These are phyloP conservation scores for Fistularia commersonii DNA, from an alignment of 2,797 vertebrate species.

Conservation along the genomic window DNA sequence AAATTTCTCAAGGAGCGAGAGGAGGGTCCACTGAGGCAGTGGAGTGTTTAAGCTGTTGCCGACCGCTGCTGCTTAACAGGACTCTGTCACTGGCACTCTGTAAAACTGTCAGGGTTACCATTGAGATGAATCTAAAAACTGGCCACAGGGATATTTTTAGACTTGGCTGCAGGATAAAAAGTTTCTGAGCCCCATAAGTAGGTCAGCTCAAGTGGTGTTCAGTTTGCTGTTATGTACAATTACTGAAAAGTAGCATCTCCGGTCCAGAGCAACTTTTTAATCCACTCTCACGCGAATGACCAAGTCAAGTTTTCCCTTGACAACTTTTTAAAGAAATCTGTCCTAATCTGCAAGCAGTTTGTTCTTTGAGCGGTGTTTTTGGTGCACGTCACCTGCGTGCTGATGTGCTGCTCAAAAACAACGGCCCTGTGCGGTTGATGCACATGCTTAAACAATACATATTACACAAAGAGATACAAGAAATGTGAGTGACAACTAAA, in stretches of 20 bases:
- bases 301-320: constrained; percentile 44
- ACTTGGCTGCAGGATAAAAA: constrained; percentile 76
- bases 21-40: constrained; percentile 22
- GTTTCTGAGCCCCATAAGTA: constrained; percentile 78
- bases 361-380: constrained; percentile 40
- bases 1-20: constrained; percentile 14
- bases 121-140: constrained; percentile 74
- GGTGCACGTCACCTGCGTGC: not conserved
- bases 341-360: constrained; percentile 48
- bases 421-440: no score
- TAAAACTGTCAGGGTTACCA: constrained; percentile 72
- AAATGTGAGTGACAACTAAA: no score
- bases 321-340: constrained; percentile 28
- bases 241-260: constrained; percentile 71
- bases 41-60: constrained; percentile 46
- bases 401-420: no score
- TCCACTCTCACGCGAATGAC: constrained; percentile 60
- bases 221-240: constrained; percentile 76
- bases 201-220: constrained; percentile 76
- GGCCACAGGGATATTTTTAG: constrained; percentile 78
- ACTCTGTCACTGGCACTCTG: constrained; percentile 68
- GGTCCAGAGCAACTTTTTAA: constrained; percentile 69
- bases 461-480: no score
- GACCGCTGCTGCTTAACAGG: constrained; percentile 57
- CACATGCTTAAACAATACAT: no score